A percentile compares a stretch with the other conserved stretches of the same genome.
Conservation (phyloP, 2,888 invertebrate genomes). For the Autographa pulchrina region DNA sequence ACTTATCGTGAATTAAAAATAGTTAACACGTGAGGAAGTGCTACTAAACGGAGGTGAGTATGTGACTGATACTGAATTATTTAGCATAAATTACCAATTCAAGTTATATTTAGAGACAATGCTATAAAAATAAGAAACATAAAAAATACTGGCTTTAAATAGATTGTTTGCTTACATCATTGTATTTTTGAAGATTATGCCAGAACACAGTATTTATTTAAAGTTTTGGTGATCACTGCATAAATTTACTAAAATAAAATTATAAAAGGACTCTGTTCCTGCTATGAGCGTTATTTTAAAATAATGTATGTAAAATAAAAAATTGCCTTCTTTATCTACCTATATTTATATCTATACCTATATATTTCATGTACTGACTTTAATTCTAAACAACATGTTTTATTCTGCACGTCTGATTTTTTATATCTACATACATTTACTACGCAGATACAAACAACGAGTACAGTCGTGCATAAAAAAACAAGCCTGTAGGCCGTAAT, state of each 20-base stretch:
- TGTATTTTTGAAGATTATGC: not conserved
- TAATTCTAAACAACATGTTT: not conserved
- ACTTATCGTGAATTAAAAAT: slow-evolving; percentile 51
- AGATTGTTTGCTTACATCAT: not conserved
- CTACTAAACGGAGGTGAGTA: slow-evolving; percentile 39
- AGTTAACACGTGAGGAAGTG: slow-evolving; percentile 43
- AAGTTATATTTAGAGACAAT: slow-evolving; percentile 39
- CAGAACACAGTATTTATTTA: not conserved
- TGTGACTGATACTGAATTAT: slow-evolving; percentile 40
- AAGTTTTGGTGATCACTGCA: too few relatives aligned
- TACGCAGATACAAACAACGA: slow-evolving; percentile 39
- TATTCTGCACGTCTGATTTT: slow-evolving; percentile 10
- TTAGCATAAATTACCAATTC: slow-evolving; percentile 50
- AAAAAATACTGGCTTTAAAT: slow-evolving; percentile 22
- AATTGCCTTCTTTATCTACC: too few relatives aligned
- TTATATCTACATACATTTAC: slow-evolving; percentile 31
- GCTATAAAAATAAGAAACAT: slow-evolving; percentile 26
- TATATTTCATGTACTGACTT: not conserved
- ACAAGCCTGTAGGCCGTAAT: slow-evolving; percentile 65
- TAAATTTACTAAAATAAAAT: too few relatives aligned
- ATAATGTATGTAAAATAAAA: too few relatives aligned
- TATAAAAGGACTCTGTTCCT: too few relatives aligned
- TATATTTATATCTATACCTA: too few relatives aligned
- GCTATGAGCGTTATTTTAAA: too few relatives aligned
- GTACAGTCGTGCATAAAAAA: slow-evolving; percentile 52